These are phyloP conservation scores for Rhea americana DNA, from an alignment of 2,113 vertebrate genomes.

Conservation along the genomic window DNA sequence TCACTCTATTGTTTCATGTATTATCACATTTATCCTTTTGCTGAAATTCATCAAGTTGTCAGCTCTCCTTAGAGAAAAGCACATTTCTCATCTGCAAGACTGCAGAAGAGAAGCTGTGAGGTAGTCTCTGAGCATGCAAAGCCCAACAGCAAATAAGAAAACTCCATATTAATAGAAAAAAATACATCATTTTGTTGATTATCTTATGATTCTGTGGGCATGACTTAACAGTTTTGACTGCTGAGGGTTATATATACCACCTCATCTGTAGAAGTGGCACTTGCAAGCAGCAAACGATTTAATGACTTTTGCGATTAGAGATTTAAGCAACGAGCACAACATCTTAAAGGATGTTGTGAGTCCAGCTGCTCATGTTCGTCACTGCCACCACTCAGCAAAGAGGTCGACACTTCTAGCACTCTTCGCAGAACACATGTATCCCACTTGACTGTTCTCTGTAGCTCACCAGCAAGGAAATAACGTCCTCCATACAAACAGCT, in stretches of 20 bases:
- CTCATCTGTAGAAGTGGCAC: rapidly evolving
- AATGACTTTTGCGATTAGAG: rapidly evolving
- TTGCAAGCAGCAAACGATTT: rapidly evolving
- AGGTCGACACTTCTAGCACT: background rate
- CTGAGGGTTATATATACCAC: background rate
- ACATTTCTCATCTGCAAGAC: background rate
- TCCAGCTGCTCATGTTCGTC: rapidly evolving
- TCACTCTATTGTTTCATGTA: background rate
- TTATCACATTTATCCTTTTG: too few species aligned
- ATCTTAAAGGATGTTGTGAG: rapidly evolving
- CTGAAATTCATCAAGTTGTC: background rate
- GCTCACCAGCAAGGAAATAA: background rate
- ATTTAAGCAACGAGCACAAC: background rate
- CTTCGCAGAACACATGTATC: rapidly evolving
- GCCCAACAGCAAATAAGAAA: background rate
- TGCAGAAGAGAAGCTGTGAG: background rate
- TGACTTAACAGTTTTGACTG: rapidly evolving
- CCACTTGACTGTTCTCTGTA: rapidly evolving
- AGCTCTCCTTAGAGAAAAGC: background rate
- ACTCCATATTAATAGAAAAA: background rate
- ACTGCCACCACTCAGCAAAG: background rate
- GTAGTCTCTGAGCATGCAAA: background rate
- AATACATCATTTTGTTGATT: background rate
- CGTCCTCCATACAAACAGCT: rapidly evolving
- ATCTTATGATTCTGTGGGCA: rapidly evolving